phyloP scores from a whole-genome alignment of 2,888 invertebrate genomes.

The Cephus rjabovi region DNA sequence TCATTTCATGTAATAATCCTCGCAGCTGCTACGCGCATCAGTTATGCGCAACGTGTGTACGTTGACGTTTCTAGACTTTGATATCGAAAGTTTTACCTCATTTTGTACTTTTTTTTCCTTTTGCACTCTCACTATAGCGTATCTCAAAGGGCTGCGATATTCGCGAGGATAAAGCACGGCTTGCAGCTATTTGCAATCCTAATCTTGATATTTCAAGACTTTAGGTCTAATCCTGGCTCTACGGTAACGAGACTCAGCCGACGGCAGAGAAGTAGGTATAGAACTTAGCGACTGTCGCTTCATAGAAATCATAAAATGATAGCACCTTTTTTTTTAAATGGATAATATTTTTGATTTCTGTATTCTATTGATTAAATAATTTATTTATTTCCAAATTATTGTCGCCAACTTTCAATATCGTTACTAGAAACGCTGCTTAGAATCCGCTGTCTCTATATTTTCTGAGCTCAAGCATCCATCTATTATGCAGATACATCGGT shows the following conservation, averaged over 20 bases:
- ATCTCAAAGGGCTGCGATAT: slow-evolving; percentile 30
- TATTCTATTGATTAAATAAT: neutral
- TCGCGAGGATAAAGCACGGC: slow-evolving; percentile 30
- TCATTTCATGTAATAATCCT: slow-evolving; percentile 49
- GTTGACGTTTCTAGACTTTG: slow-evolving; percentile 34
- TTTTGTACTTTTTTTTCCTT: slow-evolving; percentile 12
- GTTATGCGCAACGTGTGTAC: slow-evolving; percentile 43
- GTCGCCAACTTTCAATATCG: neutral
- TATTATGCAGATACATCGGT: neutral
- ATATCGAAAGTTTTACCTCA: slow-evolving; percentile 43
- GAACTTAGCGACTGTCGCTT: neutral
- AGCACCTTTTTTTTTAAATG: neutral
- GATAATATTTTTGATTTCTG: neutral
- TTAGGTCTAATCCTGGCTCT: neutral
- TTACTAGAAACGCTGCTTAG: neutral
- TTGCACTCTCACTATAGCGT: slow-evolving; percentile 15
- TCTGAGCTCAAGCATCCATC: neutral
- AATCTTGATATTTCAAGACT: slow-evolving; percentile 34
- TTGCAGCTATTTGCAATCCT: slow-evolving; percentile 55
- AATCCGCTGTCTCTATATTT: neutral
- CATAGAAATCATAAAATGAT: neutral
- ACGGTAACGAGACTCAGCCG: neutral
- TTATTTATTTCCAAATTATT: neutral
- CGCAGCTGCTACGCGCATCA: slow-evolving; percentile 55
- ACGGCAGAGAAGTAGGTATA: neutral